These are phyloP conservation scores for Deladenus siricidicola DNA, from an alignment of 2,888 invertebrate species.

Conservation along the genomic window DNA sequence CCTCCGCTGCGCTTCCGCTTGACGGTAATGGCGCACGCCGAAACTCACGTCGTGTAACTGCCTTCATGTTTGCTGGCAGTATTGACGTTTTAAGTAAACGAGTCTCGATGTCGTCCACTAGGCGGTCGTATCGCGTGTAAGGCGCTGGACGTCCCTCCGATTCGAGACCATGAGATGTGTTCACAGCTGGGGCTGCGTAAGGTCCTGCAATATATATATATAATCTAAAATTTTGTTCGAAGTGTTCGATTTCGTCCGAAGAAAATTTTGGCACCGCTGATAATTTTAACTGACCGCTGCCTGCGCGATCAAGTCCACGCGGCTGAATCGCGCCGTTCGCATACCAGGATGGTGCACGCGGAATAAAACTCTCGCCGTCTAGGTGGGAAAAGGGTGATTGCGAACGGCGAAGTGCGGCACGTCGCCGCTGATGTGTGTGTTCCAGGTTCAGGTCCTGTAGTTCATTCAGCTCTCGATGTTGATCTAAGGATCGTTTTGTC, in stretches of 20 bases:
- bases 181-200: conserved; percentile 48
- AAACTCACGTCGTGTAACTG: conserved; percentile 41
- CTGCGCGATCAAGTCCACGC: conserved; percentile 15
- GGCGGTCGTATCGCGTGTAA: conserved; percentile 36
- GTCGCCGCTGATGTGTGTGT: conserved; percentile 10
- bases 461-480: conserved; percentile 40
- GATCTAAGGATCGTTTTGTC: conserved; percentile 41
- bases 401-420: conserved; percentile 26
- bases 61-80: conserved; percentile 35
- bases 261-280: too few species aligned
- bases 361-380: conserved; percentile 31
- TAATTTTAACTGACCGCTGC: conserved; percentile 9
- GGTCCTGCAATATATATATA: conserved; percentile 28
- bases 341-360: conserved; percentile 26
- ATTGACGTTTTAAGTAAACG: conserved; percentile 34
- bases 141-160: not conserved
- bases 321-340: conserved; percentile 27
- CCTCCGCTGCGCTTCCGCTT: conserved; percentile 39
- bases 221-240: not conserved
- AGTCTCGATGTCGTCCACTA: conserved; percentile 42
- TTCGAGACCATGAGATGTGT: conserved; percentile 43
- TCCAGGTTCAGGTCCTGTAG: conserved; percentile 36
- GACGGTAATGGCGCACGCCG: conserved; percentile 44
- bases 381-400: conserved; percentile 23
- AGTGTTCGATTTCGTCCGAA: not conserved